Evolutionary conservation across 2,113 vertebrate species (phyloP).

Genomic region (Promerops cafer): DNA sequence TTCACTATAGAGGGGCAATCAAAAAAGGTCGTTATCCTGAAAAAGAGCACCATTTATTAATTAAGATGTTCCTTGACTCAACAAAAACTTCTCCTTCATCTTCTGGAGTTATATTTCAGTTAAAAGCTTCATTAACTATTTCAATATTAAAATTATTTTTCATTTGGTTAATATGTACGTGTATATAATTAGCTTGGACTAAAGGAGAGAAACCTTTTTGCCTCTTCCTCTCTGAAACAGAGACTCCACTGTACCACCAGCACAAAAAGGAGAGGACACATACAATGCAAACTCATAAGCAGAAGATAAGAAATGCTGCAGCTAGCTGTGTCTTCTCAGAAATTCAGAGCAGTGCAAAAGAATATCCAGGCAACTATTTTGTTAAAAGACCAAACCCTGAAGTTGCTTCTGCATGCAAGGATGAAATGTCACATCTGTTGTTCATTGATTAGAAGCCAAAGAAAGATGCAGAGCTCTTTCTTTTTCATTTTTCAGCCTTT

Average conservation of each 20-base stretch:
- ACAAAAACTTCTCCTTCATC: not conserved
- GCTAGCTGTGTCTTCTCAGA: not conserved
- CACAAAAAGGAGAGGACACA: not conserved
- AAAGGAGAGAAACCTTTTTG: not conserved
- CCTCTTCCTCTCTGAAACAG: not conserved
- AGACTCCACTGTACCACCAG: not conserved
- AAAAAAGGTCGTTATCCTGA: not conserved
- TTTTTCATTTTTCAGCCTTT: not conserved
- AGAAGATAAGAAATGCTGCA: not conserved
- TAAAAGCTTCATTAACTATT: not conserved
- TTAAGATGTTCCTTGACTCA: not conserved
- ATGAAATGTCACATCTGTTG: conserved; percentile 44
- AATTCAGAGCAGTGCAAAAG: not conserved
- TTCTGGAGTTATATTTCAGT: not conserved
- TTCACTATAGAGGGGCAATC: not conserved
- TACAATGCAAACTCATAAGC: not conserved
- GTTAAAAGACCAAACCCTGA: conserved; percentile 1
- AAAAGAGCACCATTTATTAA: not conserved
- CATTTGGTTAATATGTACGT: not conserved
- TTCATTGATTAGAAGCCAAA: conserved; percentile 13
- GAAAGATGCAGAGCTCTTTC: not conserved
- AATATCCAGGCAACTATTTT: not conserved
- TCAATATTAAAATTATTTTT: not conserved
- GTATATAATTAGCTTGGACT: not conserved
- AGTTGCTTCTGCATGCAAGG: conserved; percentile 3